Percentiles rank a stretch among this genome's conserved stretches.
Evolutionary conservation across 2,888 invertebrate species (phyloP).

Genomic region (Coelopa pilipes): DNA sequence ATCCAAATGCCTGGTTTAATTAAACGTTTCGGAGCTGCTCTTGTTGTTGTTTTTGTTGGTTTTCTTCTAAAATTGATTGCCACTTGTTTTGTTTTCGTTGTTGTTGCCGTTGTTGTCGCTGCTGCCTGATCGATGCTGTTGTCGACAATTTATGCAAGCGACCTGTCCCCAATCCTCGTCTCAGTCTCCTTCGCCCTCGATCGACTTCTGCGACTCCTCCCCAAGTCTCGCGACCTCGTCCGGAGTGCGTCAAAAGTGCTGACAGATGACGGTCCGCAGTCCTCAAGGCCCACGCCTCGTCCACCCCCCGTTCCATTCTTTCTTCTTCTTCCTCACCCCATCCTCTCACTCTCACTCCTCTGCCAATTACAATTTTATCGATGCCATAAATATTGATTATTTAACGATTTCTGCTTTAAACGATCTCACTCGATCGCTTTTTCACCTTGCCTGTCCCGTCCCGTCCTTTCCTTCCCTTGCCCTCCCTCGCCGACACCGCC

Average conservation of each 20-base stretch:
- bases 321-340: too few species aligned
- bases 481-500: too few species aligned
- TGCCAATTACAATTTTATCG: too few species aligned
- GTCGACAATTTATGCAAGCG: neutral
- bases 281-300: neutral
- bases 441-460: too few species aligned
- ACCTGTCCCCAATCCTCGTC: neutral
- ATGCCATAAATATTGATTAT: too few species aligned
- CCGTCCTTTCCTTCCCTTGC: too few species aligned
- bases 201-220: too few species aligned
- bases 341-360: too few species aligned
- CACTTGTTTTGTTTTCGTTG: too few species aligned
- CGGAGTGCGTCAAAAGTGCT: constrained; percentile 4
- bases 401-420: too few species aligned
- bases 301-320: neutral
- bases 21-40: constrained; percentile 36
- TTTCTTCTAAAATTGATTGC: neutral
- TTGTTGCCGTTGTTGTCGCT: neutral
- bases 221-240: too few species aligned
- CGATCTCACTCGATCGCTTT: too few species aligned
- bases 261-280: neutral
- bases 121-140: constrained; percentile 2
- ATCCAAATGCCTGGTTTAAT: constrained; percentile 39
- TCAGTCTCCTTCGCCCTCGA: neutral
- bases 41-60: constrained; percentile 5